Base-by-base conservation (phyloP, 2,888 invertebrate species). In the Parapristionchus giblindavisi region DNA sequence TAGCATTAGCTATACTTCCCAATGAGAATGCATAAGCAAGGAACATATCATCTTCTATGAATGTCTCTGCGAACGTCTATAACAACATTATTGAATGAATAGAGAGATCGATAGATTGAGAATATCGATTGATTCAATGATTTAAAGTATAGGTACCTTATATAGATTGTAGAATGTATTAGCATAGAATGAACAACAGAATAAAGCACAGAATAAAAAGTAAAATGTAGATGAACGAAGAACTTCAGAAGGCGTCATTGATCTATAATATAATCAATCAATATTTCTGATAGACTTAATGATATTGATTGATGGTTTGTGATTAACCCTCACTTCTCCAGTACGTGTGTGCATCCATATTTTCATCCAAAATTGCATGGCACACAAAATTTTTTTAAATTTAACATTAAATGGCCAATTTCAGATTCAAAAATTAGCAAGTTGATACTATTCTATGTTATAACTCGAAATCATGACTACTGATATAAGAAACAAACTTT, bases 11-110 rank as follows among this genome's bases (percentile, higher is more conserved):
- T n/a, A 90, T 82, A 1, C 90, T 89, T 2, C 89, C 89, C 29
- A 90, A 77, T 0, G 90, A 88, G 29, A 90, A 90, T 4, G 90
- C 89, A 29, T 87, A 74, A 0, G 90, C 89, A 80, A 91, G 84
- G 77, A 89, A 90, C 61, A 88, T 87, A 79, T 91, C 91, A 81
- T 91, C 89, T 1, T 84, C 83, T 63, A 91, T 90, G 81, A 87
- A 87, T 14, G 85, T 84, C 76, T 85, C 84, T 5, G 83, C 87
- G 65, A 82, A 87, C 11, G 87, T 86, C 83, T 86, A 71, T 34
- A 83, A 79, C 3, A 5, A 38, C 24, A 4, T 14, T 27, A 43
- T 43, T 43, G 8, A 43, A 8, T 27, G 56, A 56, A 56, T 8
- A 14, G 6, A n/a, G n/a, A 11, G 56, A n/a, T 11, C 29, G 24